Conservation (phyloP, 2,888 invertebrate species). For the Pachydiplax longipennis region DNA sequence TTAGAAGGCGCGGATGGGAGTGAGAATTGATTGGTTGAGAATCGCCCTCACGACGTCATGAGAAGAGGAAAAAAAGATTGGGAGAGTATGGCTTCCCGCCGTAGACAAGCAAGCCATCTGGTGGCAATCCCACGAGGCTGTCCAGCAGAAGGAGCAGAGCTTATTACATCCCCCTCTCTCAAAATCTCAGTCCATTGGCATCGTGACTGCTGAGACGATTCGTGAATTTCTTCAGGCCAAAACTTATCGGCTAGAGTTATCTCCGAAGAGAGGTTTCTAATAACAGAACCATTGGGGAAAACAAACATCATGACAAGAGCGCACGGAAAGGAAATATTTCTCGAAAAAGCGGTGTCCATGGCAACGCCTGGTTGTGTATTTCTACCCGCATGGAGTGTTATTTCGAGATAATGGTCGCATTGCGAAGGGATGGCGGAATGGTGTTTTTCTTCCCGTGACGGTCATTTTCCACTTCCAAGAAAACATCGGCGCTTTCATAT, state of each 20-base stretch:
- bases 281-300: background rate
- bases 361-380: background rate
- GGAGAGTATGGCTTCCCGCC: slow-evolving; percentile 4
- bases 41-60: background rate
- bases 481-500: too few relatives aligned
- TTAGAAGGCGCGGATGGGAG: background rate
- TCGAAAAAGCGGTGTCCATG: background rate
- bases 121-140: slow-evolving; percentile 18
- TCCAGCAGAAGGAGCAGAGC: background rate
- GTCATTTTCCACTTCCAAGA: too few relatives aligned
- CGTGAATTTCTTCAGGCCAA: background rate
- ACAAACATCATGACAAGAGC: background rate
- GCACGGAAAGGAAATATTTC: background rate
- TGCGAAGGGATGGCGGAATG: background rate
- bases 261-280: background rate
- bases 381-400: background rate
- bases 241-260: background rate
- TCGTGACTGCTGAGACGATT: background rate
- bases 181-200: background rate
- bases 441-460: background rate
- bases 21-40: background rate
- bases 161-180: background rate
- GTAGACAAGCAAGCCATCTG: slow-evolving; percentile 15
- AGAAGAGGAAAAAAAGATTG: background rate
- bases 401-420: background rate